These are phyloP conservation scores for Melitaea athalia DNA, from an alignment of 2,888 invertebrate species.

Conservation along the genomic window DNA sequence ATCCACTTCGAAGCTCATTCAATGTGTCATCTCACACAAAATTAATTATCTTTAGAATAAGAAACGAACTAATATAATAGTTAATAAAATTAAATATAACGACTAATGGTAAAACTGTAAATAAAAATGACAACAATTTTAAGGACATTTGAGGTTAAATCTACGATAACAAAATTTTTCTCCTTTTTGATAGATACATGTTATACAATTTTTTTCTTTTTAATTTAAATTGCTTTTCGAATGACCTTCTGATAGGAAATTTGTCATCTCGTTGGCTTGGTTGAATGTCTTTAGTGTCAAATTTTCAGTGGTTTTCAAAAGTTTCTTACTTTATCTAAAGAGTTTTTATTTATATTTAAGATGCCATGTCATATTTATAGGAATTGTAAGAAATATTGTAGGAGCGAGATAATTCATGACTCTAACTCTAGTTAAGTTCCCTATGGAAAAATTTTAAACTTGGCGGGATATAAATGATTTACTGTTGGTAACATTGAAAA, in stretches of 20 bases:
- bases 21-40: conserved; percentile 77
- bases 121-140: conserved; percentile 79
- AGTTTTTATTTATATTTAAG: neutral
- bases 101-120: conserved; percentile 75
- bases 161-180: conserved; percentile 79
- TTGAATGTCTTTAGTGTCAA: conserved; percentile 32
- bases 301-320: conserved; percentile 6
- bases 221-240: conserved; percentile 76
- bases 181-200: conserved; percentile 77
- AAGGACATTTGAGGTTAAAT: conserved; percentile 78
- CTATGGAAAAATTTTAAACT: neutral
- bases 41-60: conserved; percentile 72
- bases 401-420: neutral
- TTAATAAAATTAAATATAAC: conserved; percentile 74
- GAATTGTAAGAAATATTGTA: no score
- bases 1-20: conserved; percentile 81
- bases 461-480: conserved; percentile 17
- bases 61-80: conserved; percentile 72
- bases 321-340: neutral
- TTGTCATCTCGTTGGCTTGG: conserved; percentile 71
- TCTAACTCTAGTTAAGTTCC: neutral
- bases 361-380: no score
- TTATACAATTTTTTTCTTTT: conserved; percentile 69
- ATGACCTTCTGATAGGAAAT: conserved; percentile 57
- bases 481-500: conserved; percentile 25